Percentiles rank a stretch among this genome's conserved stretches.
Conservation (phyloP, 2,888 invertebrate species). For the Conchocele bisecta region DNA sequence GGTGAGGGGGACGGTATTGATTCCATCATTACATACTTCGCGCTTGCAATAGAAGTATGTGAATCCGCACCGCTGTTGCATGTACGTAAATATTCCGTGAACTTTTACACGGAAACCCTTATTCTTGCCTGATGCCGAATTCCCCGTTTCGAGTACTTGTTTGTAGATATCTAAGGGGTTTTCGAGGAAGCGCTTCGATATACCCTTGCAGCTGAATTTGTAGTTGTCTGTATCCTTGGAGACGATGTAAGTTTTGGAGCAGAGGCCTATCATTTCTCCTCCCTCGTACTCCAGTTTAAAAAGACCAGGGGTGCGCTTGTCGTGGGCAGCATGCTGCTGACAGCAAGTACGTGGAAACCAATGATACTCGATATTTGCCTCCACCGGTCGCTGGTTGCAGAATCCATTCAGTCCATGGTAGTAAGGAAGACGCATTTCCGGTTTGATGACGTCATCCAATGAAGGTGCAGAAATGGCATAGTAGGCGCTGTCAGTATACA, state of each 20-base stretch:
- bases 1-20: neutral
- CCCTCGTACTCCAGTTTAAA: conserved; percentile 12
- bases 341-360: conserved; percentile 18
- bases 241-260: conserved; percentile 13
- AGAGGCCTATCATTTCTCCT: conserved; percentile 13
- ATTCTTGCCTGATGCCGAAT: neutral
- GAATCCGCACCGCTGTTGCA: neutral
- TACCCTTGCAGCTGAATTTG: neutral
- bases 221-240: no score
- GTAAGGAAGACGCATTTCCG: conserved; percentile 3
- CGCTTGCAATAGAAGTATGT: conserved; percentile 25
- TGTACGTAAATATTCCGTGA: conserved; percentile 1
- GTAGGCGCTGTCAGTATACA: conserved; percentile 51
- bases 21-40: neutral
- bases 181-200: neutral
- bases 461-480: conserved; percentile 1
- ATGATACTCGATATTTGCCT: neutral
- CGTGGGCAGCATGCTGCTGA: neutral
- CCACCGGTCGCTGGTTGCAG: neutral
- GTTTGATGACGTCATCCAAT: conserved; percentile 10
- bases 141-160: neutral
- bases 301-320: neutral
- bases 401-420: neutral
- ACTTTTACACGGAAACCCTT: conserved; percentile 1
- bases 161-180: neutral